phyloP scores from a whole-genome alignment of 2,797 vertebrate species.

The Lindbergichthys nudifrons region DNA sequence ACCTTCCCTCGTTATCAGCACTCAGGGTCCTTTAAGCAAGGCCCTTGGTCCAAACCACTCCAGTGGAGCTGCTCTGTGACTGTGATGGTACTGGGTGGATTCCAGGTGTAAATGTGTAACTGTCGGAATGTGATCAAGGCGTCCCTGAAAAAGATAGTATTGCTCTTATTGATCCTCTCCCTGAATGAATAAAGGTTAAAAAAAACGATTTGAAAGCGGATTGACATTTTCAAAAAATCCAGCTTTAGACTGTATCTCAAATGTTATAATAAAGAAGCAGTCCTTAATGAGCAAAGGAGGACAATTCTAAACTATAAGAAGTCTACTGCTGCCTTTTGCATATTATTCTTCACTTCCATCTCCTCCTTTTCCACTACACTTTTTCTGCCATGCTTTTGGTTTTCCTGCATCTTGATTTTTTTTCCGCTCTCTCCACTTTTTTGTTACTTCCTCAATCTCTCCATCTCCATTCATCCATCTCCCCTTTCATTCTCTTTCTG shows the following conservation, averaged over 20 bases:
- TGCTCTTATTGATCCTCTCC: no score
- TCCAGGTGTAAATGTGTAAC: no score
- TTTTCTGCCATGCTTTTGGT: slow-evolving; percentile 28
- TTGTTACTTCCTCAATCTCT: slow-evolving; percentile 44
- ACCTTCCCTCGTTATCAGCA: no score
- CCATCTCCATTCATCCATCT: slow-evolving; percentile 58
- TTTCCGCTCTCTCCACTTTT: slow-evolving; percentile 21
- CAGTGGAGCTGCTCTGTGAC: no score
- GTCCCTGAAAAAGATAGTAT: no score
- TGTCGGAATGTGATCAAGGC: no score
- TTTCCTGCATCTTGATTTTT: slow-evolving; percentile 48
- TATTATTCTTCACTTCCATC: not conserved
- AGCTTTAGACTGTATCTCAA: not conserved
- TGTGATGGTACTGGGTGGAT: no score
- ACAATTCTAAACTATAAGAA: slow-evolving; percentile 10
- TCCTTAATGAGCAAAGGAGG: slow-evolving; percentile 1
- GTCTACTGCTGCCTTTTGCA: slow-evolving; percentile 7
- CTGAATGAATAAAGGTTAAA: no score
- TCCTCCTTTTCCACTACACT: not conserved
- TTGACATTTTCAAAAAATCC: no score
- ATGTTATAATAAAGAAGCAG: not conserved
- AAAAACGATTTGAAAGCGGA: no score
- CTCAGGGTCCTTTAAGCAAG: no score
- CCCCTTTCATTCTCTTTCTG: slow-evolving; percentile 61
- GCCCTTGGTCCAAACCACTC: no score